Conservation (phyloP, 2,888 invertebrate species). For the Thera obeliscata region DNA sequence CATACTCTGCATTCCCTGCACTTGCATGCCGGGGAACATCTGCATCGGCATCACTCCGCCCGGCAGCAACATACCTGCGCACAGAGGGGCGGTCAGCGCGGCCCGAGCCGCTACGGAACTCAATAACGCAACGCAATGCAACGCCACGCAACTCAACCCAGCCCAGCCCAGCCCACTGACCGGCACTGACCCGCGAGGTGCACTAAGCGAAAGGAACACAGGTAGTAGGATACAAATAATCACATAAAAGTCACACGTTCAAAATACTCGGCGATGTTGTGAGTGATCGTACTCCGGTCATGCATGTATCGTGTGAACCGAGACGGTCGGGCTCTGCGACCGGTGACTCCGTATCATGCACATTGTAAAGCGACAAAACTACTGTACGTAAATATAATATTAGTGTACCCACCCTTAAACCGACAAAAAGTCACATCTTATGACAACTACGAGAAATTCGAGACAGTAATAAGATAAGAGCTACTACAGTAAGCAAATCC, state of each 20-base stretch:
- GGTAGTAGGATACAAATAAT: conserved; percentile 74
- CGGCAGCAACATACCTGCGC: conserved; percentile 80
- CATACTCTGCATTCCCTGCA: conserved; percentile 55
- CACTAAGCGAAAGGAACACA: conserved; percentile 77
- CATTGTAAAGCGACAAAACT: conserved; percentile 83
- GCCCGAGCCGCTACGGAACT: conserved; percentile 18
- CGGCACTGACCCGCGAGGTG: conserved; percentile 50
- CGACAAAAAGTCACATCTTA: conserved; percentile 71
- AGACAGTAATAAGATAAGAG: conserved; percentile 82
- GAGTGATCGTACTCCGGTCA: conserved; percentile 61
- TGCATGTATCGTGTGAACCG: conserved; percentile 73
- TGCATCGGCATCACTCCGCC: conserved; percentile 77
- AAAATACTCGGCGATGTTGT: conserved; percentile 69
- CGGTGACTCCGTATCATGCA: conserved; percentile 71
- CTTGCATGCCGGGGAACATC: conserved; percentile 65
- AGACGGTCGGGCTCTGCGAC: conserved; percentile 51
- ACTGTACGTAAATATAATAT: conserved; percentile 82
- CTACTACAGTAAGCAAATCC: conserved; percentile 83
- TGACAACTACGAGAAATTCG: conserved; percentile 82
- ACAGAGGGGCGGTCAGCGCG: conserved; percentile 31
- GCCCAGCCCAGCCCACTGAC: conserved; percentile 40
- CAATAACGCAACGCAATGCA: too few relatives aligned
- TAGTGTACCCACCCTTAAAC: conserved; percentile 83
- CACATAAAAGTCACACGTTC: conserved; percentile 81
- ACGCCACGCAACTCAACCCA: not conserved